Percentiles rank a stretch among this genome's conserved stretches.
Conservation (phyloP, 2,113 vertebrate genomes). For the Turnix velox region DNA sequence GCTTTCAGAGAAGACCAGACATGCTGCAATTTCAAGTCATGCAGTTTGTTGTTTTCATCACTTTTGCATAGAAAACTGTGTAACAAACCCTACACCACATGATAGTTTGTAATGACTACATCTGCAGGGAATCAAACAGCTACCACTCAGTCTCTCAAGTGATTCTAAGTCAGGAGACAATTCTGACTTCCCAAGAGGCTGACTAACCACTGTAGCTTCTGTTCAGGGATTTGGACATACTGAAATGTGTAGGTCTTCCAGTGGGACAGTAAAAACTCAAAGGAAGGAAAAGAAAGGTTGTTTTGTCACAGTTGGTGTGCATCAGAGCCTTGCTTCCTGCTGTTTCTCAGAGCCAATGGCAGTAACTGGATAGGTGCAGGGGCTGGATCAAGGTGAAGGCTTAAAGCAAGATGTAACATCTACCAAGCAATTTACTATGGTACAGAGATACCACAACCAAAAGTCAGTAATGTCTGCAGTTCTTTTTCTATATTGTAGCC, state of each 20-base stretch:
- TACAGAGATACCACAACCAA: accelerated
- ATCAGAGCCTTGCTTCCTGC: neutral
- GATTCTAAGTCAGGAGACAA: neutral
- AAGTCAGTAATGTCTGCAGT: neutral
- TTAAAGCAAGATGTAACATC: neutral
- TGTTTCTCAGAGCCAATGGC: accelerated
- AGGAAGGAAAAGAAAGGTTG: accelerated
- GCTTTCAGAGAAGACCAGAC: neutral
- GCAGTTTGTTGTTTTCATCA: neutral
- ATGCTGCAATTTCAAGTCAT: neutral
- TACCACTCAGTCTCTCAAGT: neutral
- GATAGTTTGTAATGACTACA: neutral
- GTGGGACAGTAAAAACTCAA: neutral
- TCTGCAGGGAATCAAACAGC: neutral
- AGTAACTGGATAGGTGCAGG: neutral
- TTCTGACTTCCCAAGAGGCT: accelerated
- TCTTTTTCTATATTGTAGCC: neutral
- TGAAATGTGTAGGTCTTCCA: neutral
- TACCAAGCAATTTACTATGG: neutral
- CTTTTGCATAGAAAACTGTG: neutral
- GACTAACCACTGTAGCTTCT: neutral
- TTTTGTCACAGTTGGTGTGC: neutral
- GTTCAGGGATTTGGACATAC: neutral
- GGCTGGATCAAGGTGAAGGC: neutral
- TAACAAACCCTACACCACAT: neutral